Conservation (phyloP, 1,140 invertebrate species). For the Medauroidea extradentata region DNA sequence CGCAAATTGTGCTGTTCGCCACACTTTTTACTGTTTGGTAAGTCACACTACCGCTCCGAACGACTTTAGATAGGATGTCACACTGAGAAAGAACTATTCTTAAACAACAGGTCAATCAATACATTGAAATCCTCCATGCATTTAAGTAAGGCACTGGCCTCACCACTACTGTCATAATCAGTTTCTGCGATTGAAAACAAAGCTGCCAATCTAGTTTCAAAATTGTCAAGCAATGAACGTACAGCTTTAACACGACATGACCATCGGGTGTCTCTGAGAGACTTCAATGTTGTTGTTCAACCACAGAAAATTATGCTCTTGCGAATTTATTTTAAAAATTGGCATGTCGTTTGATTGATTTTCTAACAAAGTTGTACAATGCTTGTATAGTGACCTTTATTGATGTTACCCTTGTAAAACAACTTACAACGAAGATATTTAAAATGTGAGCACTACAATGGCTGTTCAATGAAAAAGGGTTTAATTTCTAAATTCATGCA, state of each 20-base stretch:
- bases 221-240: neutral
- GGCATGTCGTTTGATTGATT: neutral
- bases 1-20: neutral
- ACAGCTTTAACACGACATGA: conserved; percentile 5
- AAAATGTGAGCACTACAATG: conserved; percentile 10
- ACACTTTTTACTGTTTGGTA: neutral
- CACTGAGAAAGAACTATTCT: conserved; percentile 4
- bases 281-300: neutral
- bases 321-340: conserved; percentile 2
- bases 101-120: neutral
- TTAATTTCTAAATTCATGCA: conserved; percentile 5
- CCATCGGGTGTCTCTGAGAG: conserved; percentile 6
- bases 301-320: conserved; percentile 1
- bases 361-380: neutral
- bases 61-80: neutral
- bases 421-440: conserved; percentile 2
- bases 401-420: no score
- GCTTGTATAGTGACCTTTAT: no score
- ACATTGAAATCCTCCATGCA: conserved; percentile 2
- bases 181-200: neutral
- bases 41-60: neutral
- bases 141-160: conserved; percentile 4
- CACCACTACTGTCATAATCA: neutral
- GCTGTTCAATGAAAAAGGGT: conserved; percentile 11
- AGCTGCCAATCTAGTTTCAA: neutral